These are phyloP conservation scores for Tinamus guttatus DNA, from an alignment of 2,113 vertebrate species.

Conservation along the genomic window DNA sequence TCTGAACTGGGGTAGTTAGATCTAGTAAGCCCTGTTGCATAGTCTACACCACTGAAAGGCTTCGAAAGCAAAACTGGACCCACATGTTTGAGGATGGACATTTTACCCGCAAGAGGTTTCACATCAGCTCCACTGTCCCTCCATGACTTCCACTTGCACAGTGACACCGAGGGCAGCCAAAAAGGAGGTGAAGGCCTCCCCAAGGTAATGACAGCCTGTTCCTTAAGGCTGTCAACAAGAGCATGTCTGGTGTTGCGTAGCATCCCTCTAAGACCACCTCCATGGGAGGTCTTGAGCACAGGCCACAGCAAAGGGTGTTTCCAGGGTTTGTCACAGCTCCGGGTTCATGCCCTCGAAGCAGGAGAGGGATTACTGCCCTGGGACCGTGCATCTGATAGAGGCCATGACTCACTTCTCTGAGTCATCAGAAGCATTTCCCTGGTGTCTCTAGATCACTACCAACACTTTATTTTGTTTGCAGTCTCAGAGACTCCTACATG, in stretches of 20 bases:
- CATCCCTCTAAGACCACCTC: background rate
- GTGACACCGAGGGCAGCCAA: background rate
- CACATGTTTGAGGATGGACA: background rate
- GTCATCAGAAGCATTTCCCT: background rate
- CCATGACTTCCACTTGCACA: background rate
- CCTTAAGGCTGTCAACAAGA: background rate
- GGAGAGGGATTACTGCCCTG: background rate
- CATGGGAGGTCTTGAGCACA: accelerated
- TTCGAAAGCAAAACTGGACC: background rate
- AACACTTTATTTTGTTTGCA: background rate
- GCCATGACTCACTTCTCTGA: background rate
- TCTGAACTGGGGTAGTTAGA: background rate
- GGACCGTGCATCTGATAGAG: background rate
- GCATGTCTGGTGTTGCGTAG: accelerated
- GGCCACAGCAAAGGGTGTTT: background rate
- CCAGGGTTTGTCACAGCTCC: background rate
- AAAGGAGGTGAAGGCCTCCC: background rate
- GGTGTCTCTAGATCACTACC: background rate
- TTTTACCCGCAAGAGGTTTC: background rate
- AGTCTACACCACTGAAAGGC: background rate
- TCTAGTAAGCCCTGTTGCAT: background rate
- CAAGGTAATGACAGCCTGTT: background rate
- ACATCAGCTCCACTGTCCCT: background rate
- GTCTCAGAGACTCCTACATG: background rate
- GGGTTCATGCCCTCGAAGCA: background rate